Percentiles rank a stretch among this genome's conserved stretches.
phyloP scores from a whole-genome alignment of 2,797 vertebrate genomes.

The Nasua narica region DNA sequence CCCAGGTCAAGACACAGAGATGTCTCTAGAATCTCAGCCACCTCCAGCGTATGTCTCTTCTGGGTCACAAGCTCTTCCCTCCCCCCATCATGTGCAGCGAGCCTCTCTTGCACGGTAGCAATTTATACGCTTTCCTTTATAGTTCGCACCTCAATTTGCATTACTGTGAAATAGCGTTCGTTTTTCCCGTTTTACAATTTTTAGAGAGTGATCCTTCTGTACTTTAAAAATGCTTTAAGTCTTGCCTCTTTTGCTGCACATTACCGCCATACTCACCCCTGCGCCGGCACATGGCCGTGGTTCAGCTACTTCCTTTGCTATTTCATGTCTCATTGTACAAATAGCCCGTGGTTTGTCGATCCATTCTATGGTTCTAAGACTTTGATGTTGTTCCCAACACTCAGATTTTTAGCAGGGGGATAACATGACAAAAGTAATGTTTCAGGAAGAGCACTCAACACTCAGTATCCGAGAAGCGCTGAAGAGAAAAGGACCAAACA shows the following conservation, averaged over 20 bases:
- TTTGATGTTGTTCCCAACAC: background rate
- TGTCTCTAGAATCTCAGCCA: background rate
- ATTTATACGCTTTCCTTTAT: background rate
- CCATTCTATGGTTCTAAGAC: background rate
- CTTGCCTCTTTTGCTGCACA: background rate
- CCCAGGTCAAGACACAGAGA: background rate
- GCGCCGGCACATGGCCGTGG: background rate
- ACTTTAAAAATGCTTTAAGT: background rate
- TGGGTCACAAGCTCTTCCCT: background rate
- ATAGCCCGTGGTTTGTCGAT: background rate
- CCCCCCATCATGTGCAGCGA: background rate
- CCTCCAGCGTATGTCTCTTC: background rate
- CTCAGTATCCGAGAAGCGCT: background rate
- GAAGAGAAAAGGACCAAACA: background rate
- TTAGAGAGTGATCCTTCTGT: background rate
- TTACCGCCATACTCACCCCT: background rate
- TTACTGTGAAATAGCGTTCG: background rate
- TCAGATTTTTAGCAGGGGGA: background rate
- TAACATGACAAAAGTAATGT: background rate
- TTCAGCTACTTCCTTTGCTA: background rate
- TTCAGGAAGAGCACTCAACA: background rate
- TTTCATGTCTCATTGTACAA: background rate
- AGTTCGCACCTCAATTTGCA: background rate
- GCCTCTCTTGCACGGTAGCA: background rate
- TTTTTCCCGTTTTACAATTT: background rate